Percentiles rank a stretch among this genome's conserved stretches.
Evolutionary conservation across 2,888 invertebrate genomes (phyloP).

Genomic region (Poecilus cupreus): DNA sequence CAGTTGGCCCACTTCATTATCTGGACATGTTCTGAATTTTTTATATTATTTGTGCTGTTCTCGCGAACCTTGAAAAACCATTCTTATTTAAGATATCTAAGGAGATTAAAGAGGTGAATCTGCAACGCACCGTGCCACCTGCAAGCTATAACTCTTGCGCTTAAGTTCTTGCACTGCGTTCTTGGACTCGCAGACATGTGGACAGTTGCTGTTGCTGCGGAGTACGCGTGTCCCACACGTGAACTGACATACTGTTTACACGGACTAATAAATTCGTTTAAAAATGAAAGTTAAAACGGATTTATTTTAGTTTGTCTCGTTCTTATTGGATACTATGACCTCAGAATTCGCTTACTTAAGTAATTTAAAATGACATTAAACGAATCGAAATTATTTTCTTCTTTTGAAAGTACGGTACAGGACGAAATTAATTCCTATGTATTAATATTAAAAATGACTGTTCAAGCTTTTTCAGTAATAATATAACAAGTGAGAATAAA

Average conservation of each 20-base stretch:
- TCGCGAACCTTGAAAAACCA: slow-evolving; percentile 31
- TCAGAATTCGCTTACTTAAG: no score
- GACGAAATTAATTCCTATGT: no score
- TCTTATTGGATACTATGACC: no score
- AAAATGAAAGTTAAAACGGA: not conserved
- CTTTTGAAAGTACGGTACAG: not conserved
- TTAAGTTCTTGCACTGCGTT: slow-evolving; percentile 10
- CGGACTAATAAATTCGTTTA: not conserved
- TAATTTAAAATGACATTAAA: no score
- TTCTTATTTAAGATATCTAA: slow-evolving; percentile 49
- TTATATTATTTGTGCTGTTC: slow-evolving; percentile 2
- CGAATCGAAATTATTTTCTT: no score
- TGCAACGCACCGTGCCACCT: not conserved
- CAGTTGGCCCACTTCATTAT: slow-evolving; percentile 44
- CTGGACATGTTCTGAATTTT: slow-evolving; percentile 37
- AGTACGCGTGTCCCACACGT: not conserved
- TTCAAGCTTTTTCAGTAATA: no score
- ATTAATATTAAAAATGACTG: no score
- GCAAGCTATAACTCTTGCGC: slow-evolving; percentile 28
- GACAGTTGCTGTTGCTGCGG: not conserved
- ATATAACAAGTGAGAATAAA: no score
- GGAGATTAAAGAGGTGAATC: slow-evolving; percentile 31
- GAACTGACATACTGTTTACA: not conserved
- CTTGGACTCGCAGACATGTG: not conserved
- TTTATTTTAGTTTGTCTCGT: no score